Conservation (phyloP, 2,888 invertebrate species). For the Phyllotreta striolata region DNA sequence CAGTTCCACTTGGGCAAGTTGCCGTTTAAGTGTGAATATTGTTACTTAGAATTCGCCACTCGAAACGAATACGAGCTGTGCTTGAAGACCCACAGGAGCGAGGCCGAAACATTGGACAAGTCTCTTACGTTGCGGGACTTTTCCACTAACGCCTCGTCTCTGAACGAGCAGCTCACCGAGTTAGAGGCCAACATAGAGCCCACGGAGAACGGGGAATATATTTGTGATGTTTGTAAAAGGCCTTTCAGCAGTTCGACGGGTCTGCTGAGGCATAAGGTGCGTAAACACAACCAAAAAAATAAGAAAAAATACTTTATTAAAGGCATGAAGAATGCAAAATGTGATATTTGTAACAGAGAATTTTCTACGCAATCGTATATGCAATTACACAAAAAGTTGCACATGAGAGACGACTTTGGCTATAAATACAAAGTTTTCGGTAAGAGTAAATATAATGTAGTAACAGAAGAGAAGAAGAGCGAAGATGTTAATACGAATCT, state of each 20-base stretch:
- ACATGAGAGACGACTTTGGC: constrained; percentile 54
- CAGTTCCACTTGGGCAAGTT: constrained; percentile 55
- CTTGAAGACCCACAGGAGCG: constrained; percentile 48
- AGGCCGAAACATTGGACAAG: constrained; percentile 46
- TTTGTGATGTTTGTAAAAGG: constrained; percentile 53
- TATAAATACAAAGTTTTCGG: constrained; percentile 56
- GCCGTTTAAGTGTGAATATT: constrained; percentile 56
- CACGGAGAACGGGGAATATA: constrained; percentile 48
- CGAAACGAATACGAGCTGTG: constrained; percentile 52
- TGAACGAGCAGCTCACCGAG: constrained; percentile 38
- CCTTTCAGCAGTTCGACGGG: constrained; percentile 54
- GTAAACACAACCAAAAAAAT: constrained; percentile 55
- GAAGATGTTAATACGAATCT: constrained; percentile 19
- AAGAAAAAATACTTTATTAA: constrained; percentile 58
- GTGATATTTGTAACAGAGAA: constrained; percentile 58
- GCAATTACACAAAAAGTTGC: constrained; percentile 57
- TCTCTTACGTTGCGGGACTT: constrained; percentile 56
- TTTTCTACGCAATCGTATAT: constrained; percentile 59
- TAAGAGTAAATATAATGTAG: constrained; percentile 50
- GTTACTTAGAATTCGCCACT: constrained; percentile 51
- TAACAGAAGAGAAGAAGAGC: constrained; percentile 33
- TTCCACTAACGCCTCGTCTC: constrained; percentile 39
- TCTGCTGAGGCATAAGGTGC: constrained; percentile 55
- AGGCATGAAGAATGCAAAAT: constrained; percentile 58
- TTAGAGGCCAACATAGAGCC: constrained; percentile 39